Evolutionary conservation across 2,113 vertebrate species (phyloP), one percentile per base, ranked within the genome.

Genomic region (Gymnorhina tibicen): DNA sequence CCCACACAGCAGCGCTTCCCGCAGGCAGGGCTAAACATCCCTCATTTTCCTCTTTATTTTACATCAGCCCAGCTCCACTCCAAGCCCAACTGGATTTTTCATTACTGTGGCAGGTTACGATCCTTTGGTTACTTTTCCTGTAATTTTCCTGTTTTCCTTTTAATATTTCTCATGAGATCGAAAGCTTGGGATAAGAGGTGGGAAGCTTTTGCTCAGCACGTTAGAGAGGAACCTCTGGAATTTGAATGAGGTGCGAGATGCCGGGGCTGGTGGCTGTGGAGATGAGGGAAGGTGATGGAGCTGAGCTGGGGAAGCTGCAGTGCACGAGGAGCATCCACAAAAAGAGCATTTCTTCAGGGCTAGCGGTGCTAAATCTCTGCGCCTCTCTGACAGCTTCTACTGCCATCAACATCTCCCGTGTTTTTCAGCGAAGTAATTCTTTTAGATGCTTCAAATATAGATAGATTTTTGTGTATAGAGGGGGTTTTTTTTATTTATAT

Each of bases 131-230:
- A 58, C 79, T 93, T 88, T 95, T 88, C 79, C 85, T 80, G 93
- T 96, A 87, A 95, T 94, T 95, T 96, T 85, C 95, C 33, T 70
- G 62, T 95, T 96, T 95, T 91, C 75, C 42, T 94, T 95, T 95
- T 84, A 93, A 76, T 95, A 85, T 92, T 95, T 88, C 94, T 95
- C 79, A 82, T 0, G 91, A 97, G 85, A 92, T 69, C 80, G 96
- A 92, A 89, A 92, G 87, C 91, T 72, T 8, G 4, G 69, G 78
- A 37, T 73, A 60, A 92, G 91, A 94, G 49, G 84, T 44, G 33
- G 72, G 84, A 81, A 88, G 91, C 80, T 93, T 68, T 21, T 20
- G 53, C 95, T 96, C 88, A 77, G 80, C 44, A 1, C 84, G 39
- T 52, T 74, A 50, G 28, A 33, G 84, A 85, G 59, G 64, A 85